Base-by-base conservation (phyloP, 2,113 vertebrate species). In the Origma solitaria region DNA sequence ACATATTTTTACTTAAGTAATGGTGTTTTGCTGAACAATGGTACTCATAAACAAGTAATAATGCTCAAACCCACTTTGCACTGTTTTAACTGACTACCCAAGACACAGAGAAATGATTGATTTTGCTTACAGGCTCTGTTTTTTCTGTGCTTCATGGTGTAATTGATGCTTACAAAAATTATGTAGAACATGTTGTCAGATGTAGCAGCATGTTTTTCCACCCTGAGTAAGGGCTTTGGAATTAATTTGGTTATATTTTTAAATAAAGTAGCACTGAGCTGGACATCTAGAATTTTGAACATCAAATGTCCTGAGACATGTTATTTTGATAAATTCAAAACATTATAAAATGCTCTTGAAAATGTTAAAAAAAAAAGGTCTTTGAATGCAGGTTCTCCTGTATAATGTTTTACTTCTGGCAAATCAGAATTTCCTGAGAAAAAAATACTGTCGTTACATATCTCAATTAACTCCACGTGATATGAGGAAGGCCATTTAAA, bases 1-100 rank as follows among this genome's bases (percentile, higher is more conserved):
- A 56, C 47, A 45, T 58, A 91, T 84, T 95, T 93, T 76, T 75
- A 60, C 72, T 83, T 65, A 86, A 95, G 70, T 85, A 69, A 88
- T 72, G 57, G 37, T 44, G 62, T 70, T 95, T 77, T 94, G 79
- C 62, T 58, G 66, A 82, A 65, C 84, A 95, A 60, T 82, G 56
- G 64, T 54, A 47, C 47, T 86, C 51, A 83, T 84, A 86, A 92
- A 75, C 82, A 92, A 87, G 68, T 56, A 87, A 71, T 82, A 87
- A 61, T 5, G 21, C 23, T 42, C 0, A 24, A 38, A 80, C 16
- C 11, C 13, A 28, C 53, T 73, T 90, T 73, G 33, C 45, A 58
- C 35, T 28, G 4, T 50, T 92, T 82, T 85, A 90, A 80, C 56
- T 82, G 60, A 60, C 70, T 88, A 50, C 17, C 5, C n/a, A 57